Conservation (phyloP, 1,140 invertebrate genomes). For the Frieseomelitta varia region DNA sequence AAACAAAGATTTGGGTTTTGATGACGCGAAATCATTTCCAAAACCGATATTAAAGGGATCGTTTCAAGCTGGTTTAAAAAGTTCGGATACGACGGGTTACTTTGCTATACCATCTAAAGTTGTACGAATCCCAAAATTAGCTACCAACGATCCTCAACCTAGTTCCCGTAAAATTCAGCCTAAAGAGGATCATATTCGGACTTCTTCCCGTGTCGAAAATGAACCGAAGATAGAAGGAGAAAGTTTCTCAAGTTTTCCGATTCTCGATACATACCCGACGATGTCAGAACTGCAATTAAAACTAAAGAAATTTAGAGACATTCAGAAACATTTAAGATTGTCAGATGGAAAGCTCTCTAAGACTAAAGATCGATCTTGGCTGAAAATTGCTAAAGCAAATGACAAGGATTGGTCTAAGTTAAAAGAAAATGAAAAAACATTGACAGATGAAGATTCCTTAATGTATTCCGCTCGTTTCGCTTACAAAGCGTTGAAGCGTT, state of each 20-base stretch:
- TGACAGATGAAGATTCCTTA: background rate
- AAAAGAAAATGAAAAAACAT: background rate
- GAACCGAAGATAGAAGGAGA: constrained; percentile 38
- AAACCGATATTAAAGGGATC: background rate
- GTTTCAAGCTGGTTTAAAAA: background rate
- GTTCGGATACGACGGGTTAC: constrained; percentile 1
- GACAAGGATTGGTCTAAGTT: background rate
- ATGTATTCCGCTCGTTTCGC: constrained; percentile 47
- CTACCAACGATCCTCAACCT: constrained; percentile 51
- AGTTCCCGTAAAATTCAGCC: constrained; percentile 62
- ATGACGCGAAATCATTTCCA: background rate
- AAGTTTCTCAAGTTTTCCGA: background rate
- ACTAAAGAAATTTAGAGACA: background rate
- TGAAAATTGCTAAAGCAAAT: too few relatives aligned
- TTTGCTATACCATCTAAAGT: background rate
- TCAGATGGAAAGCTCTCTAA: background rate
- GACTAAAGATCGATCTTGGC: background rate
- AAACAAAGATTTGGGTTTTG: background rate
- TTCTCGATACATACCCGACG: background rate
- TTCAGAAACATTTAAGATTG: background rate
- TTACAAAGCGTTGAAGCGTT: constrained; percentile 53
- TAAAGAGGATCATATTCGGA: constrained; percentile 29
- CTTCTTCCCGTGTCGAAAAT: constrained; percentile 32
- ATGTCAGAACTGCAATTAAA: background rate
- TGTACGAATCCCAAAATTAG: constrained; percentile 58